Base-by-base conservation (phyloP, 2,888 invertebrate genomes). In the Hypomecis punctinalis region DNA sequence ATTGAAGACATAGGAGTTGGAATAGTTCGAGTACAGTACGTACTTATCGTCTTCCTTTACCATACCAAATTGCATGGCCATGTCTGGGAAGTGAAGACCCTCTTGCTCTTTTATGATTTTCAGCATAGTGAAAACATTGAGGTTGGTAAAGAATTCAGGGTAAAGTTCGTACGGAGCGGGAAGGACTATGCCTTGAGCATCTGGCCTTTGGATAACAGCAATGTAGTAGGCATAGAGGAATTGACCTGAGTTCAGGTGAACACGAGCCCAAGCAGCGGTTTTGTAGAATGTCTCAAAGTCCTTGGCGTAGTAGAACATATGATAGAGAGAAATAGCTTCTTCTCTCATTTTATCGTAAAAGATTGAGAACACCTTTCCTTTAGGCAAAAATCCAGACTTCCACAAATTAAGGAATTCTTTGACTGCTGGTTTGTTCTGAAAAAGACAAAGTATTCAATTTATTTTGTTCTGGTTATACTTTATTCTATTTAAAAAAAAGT, bases 81-180 rank as follows among this genome's bases (percentile, higher is more conserved):
- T 70, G 64, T 90, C 83, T 57, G 86, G 75, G 53, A 83, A 72
- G 37, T 79, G 23, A 4, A 83, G 37, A 61, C 86, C 86, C 53
- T 77, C 73, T 74, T 88, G 88, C 86, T 90, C 89, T 75, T 93
- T 94, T 52, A 84, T 83, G 52, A 85, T 76, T 78, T 88, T 88
- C 13, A 91, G 81, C 60, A 88, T 90, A 49, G 82, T 75, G 73
- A 95, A 86, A 9, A 94, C 90, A 49, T 95, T 94, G 10, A 90
- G 82, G 81, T 94, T 94, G 69, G 94, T 93, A 90, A 94, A 96
- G 71, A 94, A 93, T 79, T 95, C 93, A 0, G 96, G 96, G 73
- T 93, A 89, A 39, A 95, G 87, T 90, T 96, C 96, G 76, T 96
- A 95, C n/a, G 94, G 90, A 2, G 96, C 94, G 2, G 96, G 96